Base-by-base conservation (phyloP, 2,797 vertebrate species). In the Rhynchotus rufescens region DNA sequence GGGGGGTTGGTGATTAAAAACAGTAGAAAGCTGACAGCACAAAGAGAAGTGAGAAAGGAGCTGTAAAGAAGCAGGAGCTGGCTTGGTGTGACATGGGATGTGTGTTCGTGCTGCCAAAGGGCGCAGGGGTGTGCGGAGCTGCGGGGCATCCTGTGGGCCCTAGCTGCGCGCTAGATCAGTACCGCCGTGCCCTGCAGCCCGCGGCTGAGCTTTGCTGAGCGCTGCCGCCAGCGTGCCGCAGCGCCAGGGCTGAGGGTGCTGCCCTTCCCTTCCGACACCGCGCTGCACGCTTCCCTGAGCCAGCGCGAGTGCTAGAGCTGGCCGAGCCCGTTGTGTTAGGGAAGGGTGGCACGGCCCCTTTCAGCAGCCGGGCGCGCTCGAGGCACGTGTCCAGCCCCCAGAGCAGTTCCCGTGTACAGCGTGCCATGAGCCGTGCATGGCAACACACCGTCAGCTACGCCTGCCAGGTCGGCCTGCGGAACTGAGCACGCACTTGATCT, bases 401-500 rank as follows among this genome's bases (percentile, higher is more conserved):
- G 66, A 47, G 84, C 15, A 86, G 15, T 62, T 80, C 52, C 76
- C 0, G 0, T 80, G 13, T 40, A 5, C 80, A 22, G 86, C 44
- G 4, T 47, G 16, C n/a, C 52, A 26, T 75, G 76, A 89, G 76
- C 59, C 40, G 56, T 45, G 40, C 16, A 3, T 69, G 47, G 61
- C 71, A 65, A 54, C 17, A 0, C 30, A 88, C 77, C 44, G 73
- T 91, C 72, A 91, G 44, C 60, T 81, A 19, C 28, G 76, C 16
- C 60, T 93, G 51, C 60, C 26, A 61, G 7, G 52, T 93, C 67
- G 81, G 2, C 60, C 60, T 84, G 54, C 61, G 32, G 76, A 88
- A 86, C 2, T 30, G 47, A 94, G 87, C 23, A 19, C 15, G 30
- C 64, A 45, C 71, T 79, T 82, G 26, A 92, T 95, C 83, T 95